Evolutionary conservation across 2,113 vertebrate genomes (phyloP).

Genomic region (Cebus imitator): DNA sequence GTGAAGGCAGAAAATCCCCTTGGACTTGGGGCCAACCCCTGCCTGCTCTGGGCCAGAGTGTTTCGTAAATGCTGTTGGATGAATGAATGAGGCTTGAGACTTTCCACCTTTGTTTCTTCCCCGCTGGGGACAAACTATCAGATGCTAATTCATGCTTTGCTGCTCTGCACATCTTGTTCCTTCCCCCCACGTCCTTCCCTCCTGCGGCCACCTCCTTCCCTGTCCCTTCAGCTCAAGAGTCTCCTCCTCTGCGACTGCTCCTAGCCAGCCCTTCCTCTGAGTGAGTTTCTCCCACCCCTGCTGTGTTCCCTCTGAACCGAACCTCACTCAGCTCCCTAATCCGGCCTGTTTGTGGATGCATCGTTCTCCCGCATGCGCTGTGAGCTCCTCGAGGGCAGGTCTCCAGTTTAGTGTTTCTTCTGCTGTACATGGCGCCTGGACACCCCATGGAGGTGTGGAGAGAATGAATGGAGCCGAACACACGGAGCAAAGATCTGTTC

Average conservation of each 20-base stretch:
- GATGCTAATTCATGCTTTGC: neutral
- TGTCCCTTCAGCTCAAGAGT: neutral
- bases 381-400: neutral
- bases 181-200: neutral
- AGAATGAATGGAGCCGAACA: neutral
- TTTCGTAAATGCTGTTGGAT: no score
- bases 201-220: neutral
- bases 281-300: neutral
- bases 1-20: neutral
- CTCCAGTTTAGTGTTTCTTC: neutral
- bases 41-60: rapidly evolving
- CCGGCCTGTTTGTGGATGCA: neutral
- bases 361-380: rapidly evolving
- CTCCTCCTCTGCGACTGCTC: neutral
- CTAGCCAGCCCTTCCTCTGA: rapidly evolving
- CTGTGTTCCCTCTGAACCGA: neutral
- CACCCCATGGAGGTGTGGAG: rapidly evolving
- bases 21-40: rapidly evolving
- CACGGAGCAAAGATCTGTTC: neutral
- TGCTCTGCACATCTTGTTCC: neutral
- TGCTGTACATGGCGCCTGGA: neutral
- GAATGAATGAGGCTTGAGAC: neutral
- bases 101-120: neutral
- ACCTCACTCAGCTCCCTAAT: no score
- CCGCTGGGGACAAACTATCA: rapidly evolving